Percentiles rank a stretch among this genome's conserved stretches.
Evolutionary conservation across 2,888 invertebrate species (phyloP).

Genomic region (Morinoia aosen): DNA sequence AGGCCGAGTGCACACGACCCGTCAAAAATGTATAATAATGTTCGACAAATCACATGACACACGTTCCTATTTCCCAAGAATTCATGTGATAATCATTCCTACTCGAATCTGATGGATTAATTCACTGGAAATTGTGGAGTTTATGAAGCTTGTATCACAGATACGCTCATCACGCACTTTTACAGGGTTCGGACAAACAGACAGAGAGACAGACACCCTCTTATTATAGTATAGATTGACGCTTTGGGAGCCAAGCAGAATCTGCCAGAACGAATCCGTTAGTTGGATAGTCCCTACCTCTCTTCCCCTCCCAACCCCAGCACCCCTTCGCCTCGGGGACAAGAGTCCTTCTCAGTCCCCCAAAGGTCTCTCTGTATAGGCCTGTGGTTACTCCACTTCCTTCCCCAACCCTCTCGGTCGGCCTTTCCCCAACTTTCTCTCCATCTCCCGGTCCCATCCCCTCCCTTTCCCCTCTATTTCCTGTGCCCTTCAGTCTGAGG

Average conservation of each 20-base stretch:
- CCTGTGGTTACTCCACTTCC: not conserved
- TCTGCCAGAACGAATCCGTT: not conserved
- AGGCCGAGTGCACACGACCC: too few species aligned
- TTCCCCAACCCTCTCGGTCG: slow-evolving; percentile 15
- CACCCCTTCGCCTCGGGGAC: not conserved
- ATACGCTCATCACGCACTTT: too few species aligned
- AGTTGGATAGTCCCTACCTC: not conserved
- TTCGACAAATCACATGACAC: too few species aligned
- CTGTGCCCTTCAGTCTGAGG: not conserved
- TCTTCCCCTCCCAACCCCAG: not conserved
- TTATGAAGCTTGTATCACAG: too few species aligned
- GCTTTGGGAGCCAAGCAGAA: not conserved
- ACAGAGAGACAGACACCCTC: too few species aligned
- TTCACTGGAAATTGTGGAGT: too few species aligned
- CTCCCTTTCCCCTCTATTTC: not conserved
- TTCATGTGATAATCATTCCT: too few species aligned
- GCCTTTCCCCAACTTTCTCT: not conserved
- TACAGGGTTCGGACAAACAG: too few species aligned
- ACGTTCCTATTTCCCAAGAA: too few species aligned
- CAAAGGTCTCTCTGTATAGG: slow-evolving; percentile 20
- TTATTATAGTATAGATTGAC: too few species aligned
- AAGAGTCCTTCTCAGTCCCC: slow-evolving; percentile 13
- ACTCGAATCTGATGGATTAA: too few species aligned
- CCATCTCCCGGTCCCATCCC: not conserved
- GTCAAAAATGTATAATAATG: too few species aligned